phyloP scores from a whole-genome alignment of 2,113 vertebrate species.

The Cephalopholis sonnerati region DNA sequence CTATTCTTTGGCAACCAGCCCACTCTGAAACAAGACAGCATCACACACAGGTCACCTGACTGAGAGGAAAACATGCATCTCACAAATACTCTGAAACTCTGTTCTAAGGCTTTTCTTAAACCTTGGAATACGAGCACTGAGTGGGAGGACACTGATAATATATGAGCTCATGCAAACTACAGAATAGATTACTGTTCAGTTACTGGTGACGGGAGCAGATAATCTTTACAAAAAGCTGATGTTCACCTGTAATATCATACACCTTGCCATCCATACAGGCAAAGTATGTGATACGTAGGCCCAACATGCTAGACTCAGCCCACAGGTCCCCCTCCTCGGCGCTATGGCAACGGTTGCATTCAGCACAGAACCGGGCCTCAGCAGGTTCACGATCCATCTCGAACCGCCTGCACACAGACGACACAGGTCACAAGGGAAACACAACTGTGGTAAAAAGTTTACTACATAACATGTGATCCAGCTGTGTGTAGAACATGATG shows the following conservation, averaged over 20 bases:
- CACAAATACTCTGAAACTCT: background rate
- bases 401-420: conserved; percentile 87
- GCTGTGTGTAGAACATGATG: background rate
- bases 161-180: conserved; percentile 3
- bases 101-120: background rate
- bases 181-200: background rate
- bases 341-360: conserved; percentile 90
- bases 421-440: conserved; percentile 3
- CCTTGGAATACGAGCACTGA: background rate
- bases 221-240: background rate
- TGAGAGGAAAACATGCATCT: background rate
- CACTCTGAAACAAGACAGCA: conserved; percentile 86
- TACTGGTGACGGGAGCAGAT: background rate
- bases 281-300: conserved; percentile 95
- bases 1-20: conserved; percentile 94
- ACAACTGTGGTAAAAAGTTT: background rate
- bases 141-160: background rate
- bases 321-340: conserved; percentile 96
- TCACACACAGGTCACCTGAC: conserved; percentile 24
- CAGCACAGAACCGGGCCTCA: conserved; percentile 90
- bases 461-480: background rate
- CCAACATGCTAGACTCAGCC: conserved; percentile 96
- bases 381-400: conserved; percentile 92
- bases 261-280: conserved; percentile 95
- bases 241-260: conserved; percentile 94